Percentiles rank a stretch among this genome's conserved stretches.
phyloP scores from a whole-genome alignment of 2,113 vertebrate genomes.

The Oncorhynchus gorbuscha region DNA sequence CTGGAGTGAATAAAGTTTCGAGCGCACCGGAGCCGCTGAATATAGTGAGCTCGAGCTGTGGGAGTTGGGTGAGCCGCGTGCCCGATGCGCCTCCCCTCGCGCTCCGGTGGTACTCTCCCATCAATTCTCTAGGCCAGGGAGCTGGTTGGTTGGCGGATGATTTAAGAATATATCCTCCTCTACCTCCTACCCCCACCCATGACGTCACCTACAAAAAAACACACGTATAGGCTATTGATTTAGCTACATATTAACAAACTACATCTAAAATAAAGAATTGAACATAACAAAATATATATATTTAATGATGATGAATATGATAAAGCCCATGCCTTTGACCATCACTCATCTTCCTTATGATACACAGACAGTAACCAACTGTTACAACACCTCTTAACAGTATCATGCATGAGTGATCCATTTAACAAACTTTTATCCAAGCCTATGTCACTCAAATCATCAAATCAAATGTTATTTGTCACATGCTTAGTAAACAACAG shows the following conservation, averaged over 20 bases:
- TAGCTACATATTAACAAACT: background rate
- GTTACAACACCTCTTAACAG: no score
- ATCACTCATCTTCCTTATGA: no score
- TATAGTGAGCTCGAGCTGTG: slow-evolving; percentile 55
- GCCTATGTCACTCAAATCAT: no score
- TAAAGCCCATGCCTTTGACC: background rate
- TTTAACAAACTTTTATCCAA: no score
- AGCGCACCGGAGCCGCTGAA: slow-evolving; percentile 60
- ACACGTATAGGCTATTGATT: background rate
- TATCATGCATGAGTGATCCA: no score
- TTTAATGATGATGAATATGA: background rate
- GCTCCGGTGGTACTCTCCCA: slow-evolving; percentile 57
- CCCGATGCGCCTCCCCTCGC: slow-evolving; percentile 75
- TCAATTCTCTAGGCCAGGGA: slow-evolving; percentile 57
- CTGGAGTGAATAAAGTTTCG: slow-evolving; percentile 64
- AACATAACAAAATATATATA: no score
- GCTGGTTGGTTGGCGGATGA: slow-evolving; percentile 71
- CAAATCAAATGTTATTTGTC: no score
- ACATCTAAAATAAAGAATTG: background rate
- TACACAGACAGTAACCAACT: no score
- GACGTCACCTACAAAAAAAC: background rate
- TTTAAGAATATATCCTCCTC: slow-evolving; percentile 52
- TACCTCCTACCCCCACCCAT: slow-evolving; percentile 24
- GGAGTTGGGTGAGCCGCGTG: slow-evolving; percentile 41
- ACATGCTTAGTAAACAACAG: no score